Evolutionary conservation across 2,888 invertebrate species (phyloP).

Genomic region (Sipunculus nudus): DNA sequence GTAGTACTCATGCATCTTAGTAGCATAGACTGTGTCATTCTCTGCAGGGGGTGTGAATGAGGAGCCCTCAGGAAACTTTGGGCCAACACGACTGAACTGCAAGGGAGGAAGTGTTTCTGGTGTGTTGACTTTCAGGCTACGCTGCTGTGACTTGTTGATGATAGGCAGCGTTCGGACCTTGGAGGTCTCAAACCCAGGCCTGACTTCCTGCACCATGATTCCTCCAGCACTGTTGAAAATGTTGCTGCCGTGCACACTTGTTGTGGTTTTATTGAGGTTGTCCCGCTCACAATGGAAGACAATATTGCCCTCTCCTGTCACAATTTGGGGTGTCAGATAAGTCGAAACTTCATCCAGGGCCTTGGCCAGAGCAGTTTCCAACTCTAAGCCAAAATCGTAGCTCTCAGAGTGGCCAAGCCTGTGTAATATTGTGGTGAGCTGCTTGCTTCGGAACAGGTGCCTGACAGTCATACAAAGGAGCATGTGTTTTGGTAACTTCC

Average conservation of each 20-base stretch:
- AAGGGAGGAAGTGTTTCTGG: neutral
- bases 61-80: constrained; percentile 1
- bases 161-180: constrained; percentile 2
- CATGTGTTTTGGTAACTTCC: constrained; percentile 14
- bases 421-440: constrained; percentile 15
- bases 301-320: constrained; percentile 14
- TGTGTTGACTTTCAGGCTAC: constrained; percentile 4
- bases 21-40: neutral
- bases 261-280: constrained; percentile 12
- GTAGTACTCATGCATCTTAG: neutral
- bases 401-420: constrained; percentile 16
- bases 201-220: constrained; percentile 22
- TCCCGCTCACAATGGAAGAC: constrained; percentile 16
- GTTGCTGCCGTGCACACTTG: constrained; percentile 19
- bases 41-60: neutral
- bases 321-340: constrained; percentile 12
- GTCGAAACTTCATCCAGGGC: constrained; percentile 10
- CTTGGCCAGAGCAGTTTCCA: constrained; percentile 12
- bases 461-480: constrained; percentile 14
- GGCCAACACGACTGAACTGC: too few relatives aligned
- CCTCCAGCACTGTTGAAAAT: constrained; percentile 14
- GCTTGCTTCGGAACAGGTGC: constrained; percentile 13
- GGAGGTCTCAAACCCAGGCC: constrained; percentile 3
- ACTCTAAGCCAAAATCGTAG: constrained; percentile 5
- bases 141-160: constrained; percentile 12